A percentile compares a stretch with the other conserved stretches of the same genome.
phyloP scores from a whole-genome alignment of 1,140 invertebrate species.

The Micrasema minimum region DNA sequence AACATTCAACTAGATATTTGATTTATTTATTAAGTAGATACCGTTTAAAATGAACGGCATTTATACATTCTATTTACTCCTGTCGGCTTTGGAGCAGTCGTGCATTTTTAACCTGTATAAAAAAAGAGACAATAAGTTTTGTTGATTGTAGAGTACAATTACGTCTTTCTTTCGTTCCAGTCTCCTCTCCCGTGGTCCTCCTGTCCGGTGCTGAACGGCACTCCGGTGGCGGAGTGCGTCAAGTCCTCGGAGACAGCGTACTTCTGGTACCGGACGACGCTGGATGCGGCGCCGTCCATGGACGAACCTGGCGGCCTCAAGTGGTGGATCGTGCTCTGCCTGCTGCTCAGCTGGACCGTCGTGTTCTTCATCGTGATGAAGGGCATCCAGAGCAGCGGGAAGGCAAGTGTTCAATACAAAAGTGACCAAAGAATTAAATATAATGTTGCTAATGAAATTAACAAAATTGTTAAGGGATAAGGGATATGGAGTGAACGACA shows the following conservation, averaged over 20 bases:
- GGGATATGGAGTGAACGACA: too few species aligned
- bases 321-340: constrained; percentile 94
- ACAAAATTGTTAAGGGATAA: too few species aligned
- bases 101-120: too few species aligned
- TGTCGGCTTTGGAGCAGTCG: too few species aligned
- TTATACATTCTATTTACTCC: too few species aligned
- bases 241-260: constrained; percentile 87
- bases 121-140: too few species aligned
- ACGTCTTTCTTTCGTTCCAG: constrained; percentile 65
- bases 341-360: constrained; percentile 92
- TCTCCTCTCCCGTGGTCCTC: constrained; percentile 84
- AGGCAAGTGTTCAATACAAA: constrained; percentile 69
- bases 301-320: constrained; percentile 85
- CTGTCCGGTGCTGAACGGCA: constrained; percentile 82
- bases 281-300: constrained; percentile 86
- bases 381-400: constrained; percentile 97
- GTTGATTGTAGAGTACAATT: too few species aligned
- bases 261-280: constrained; percentile 88
- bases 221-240: constrained; percentile 79
- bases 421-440: too few species aligned
- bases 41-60: too few species aligned
- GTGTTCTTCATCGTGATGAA: constrained; percentile 98
- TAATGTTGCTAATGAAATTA: too few species aligned
- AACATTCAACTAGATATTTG: too few species aligned
- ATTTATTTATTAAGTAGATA: too few species aligned